phyloP scores from a whole-genome alignment of 2,113 vertebrate species.

The Sus scrofa region DNA sequence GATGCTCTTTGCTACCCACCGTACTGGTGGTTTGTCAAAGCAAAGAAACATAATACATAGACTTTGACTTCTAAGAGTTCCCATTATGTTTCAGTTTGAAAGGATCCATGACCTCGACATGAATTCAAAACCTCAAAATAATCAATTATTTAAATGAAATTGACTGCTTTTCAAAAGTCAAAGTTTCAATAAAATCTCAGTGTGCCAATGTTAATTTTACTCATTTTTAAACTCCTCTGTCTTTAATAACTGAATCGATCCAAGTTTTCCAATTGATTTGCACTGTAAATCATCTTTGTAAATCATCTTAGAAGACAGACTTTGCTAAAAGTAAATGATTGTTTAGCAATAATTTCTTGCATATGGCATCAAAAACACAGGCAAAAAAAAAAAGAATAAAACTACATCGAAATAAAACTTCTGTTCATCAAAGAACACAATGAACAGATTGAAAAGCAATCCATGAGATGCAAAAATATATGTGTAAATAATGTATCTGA shows the following conservation, averaged over 20 bases:
- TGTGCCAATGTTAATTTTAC: conserved; percentile 47
- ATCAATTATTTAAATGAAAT: conserved; percentile 26
- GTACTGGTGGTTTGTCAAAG: not conserved
- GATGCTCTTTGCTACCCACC: not conserved
- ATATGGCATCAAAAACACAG: not conserved
- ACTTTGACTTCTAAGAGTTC: not conserved
- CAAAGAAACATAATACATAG: not conserved
- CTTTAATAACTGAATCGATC: conserved; percentile 61
- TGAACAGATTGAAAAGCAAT: not conserved
- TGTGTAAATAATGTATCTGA: not conserved
- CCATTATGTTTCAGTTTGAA: not conserved
- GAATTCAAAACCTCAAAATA: not conserved
- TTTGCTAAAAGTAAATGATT: conserved; percentile 55
- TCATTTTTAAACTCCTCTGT: conserved; percentile 57
- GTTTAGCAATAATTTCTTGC: conserved; percentile 43
- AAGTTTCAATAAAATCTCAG: conserved; percentile 24
- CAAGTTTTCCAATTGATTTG: conserved; percentile 48
- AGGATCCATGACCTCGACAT: not conserved
- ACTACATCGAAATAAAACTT: conserved; percentile 29
- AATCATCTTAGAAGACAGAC: conserved; percentile 52
- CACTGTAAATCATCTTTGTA: conserved; percentile 52
- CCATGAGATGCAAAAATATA: not conserved
- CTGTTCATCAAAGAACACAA: conserved; percentile 23
- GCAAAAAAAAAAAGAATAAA: conserved; percentile 27
- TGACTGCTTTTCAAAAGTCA: conserved; percentile 12